These are phyloP conservation scores for Himalopsyche tibetana DNA, from an alignment of 2,888 invertebrate species.

Conservation along the genomic window DNA sequence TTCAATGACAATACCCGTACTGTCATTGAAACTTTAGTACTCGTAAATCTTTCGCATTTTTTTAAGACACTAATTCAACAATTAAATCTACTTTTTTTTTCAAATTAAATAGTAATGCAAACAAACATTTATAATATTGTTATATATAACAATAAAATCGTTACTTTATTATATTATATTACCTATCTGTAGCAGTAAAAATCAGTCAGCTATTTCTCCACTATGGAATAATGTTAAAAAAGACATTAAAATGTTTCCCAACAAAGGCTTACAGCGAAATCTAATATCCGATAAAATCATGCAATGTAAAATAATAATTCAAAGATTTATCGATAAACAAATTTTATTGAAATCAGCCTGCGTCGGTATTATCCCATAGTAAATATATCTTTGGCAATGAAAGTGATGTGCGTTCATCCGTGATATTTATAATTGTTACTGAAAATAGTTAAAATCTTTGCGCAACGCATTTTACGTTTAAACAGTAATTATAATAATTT, in stretches of 20 bases:
- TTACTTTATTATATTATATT: conserved; percentile 12
- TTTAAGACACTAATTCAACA: too few relatives aligned
- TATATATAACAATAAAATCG: background rate
- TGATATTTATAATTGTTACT: conserved; percentile 27
- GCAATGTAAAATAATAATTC: conserved; percentile 40
- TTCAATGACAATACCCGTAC: too few relatives aligned
- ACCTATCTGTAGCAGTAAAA: background rate
- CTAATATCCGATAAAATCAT: conserved; percentile 42
- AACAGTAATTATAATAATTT: background rate
- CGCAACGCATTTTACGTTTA: background rate
- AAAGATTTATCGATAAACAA: conserved; percentile 40
- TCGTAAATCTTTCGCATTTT: too few relatives aligned
- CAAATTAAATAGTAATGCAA: background rate
- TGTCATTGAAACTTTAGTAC: too few relatives aligned
- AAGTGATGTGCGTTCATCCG: conserved; percentile 35
- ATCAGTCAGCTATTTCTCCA: background rate
- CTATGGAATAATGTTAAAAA: conserved; percentile 34
- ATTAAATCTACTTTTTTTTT: background rate
- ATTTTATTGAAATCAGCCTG: conserved; percentile 31
- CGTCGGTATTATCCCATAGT: conserved; percentile 7
- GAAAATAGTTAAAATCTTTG: conserved; percentile 12
- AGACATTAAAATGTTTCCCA: conserved; percentile 35
- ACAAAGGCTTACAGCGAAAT: conserved; percentile 32
- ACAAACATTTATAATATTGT: background rate
- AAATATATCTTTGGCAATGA: conserved; percentile 12